Percentiles rank a stretch among this genome's conserved stretches.
These are phyloP conservation scores for Microtus pennsylvanicus DNA, from an alignment of 2,113 vertebrate genomes.

Conservation along the genomic window DNA sequence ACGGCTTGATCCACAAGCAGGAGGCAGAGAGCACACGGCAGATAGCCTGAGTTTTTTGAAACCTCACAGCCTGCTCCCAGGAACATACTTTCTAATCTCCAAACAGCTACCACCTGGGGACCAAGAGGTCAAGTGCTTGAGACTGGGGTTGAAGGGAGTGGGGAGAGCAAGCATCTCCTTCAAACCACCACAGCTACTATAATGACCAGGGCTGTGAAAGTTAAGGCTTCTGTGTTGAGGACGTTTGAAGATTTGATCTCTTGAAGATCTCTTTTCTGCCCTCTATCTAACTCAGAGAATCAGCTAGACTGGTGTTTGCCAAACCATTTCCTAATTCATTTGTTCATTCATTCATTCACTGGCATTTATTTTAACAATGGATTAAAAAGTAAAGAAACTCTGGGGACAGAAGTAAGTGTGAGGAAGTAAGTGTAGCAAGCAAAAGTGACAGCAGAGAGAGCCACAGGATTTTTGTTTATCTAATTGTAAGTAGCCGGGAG, in stretches of 20 bases:
- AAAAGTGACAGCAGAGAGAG: not conserved
- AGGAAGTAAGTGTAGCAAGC: conserved; percentile 8
- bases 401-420: conserved; percentile 5
- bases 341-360: not conserved
- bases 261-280: not conserved
- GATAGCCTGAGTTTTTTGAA: not conserved
- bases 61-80: not conserved
- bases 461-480: conserved; percentile 14
- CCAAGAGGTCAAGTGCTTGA: not conserved
- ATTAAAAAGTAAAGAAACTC: not conserved
- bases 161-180: not conserved
- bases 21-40: not conserved
- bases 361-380: not conserved
- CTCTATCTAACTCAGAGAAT: not conserved
- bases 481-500: not conserved
- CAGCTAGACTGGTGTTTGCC: not conserved
- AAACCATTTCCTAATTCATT: not conserved
- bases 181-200: not conserved
- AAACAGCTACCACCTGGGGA: not conserved
- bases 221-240: conserved; percentile 31
- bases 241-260: not conserved
- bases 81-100: not conserved
- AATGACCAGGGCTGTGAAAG: not conserved
- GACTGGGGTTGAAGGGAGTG: not conserved
- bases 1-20: not conserved